Evolutionary conservation across 2,113 vertebrate genomes (phyloP).

Genomic region (Elgaria multicarinata): DNA sequence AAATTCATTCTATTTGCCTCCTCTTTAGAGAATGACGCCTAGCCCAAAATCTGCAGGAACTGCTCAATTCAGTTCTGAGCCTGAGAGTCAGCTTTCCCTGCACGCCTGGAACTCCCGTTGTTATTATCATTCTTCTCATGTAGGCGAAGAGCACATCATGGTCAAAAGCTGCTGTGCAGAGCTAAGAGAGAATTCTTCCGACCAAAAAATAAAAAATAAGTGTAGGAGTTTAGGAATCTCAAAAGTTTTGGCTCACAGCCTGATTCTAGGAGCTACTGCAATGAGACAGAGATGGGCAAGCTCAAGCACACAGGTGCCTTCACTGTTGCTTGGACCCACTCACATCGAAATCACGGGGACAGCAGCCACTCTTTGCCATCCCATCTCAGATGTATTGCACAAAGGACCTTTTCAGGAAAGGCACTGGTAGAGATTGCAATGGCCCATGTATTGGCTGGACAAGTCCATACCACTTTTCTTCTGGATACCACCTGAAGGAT

Average conservation of each 20-base stretch:
- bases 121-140: slow-evolving; percentile 6
- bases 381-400: neutral
- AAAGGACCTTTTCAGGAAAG: neutral
- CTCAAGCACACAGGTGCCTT: neutral
- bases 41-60: neutral
- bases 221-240: slow-evolving; percentile 8
- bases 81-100: neutral
- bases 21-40: slow-evolving; percentile 12
- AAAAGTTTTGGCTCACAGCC: neutral
- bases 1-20: neutral
- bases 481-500: neutral
- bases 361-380: neutral
- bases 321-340: neutral
- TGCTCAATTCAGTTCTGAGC: neutral
- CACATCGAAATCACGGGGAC: neutral
- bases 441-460: too few relatives aligned
- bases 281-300: neutral
- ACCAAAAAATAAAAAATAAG: slow-evolving; percentile 38
- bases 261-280: neutral
- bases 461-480: neutral
- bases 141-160: neutral
- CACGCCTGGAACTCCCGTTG: slow-evolving; percentile 7
- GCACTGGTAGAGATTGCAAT: neutral
- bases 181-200: neutral
- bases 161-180: slow-evolving; percentile 7